Conservation (phyloP, 2,113 vertebrate species). For the Silurus meridionalis region DNA sequence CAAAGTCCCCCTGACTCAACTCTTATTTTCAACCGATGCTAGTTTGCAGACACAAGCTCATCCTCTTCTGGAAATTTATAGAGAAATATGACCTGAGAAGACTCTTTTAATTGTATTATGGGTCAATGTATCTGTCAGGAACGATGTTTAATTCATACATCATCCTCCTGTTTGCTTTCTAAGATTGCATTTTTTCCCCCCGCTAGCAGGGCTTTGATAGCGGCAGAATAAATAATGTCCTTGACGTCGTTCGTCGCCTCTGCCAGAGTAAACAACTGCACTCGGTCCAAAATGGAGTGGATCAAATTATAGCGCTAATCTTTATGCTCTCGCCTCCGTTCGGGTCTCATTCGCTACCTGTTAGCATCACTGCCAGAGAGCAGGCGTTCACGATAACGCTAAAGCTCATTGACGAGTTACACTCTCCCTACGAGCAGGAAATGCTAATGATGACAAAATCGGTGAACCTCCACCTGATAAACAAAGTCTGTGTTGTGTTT, state of each 20-base stretch:
- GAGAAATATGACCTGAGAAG: conserved; percentile 37
- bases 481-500: neutral
- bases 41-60: neutral
- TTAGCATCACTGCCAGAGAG: conserved; percentile 47
- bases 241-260: conserved; percentile 15
- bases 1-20: neutral
- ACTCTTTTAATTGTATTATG: conserved; percentile 24
- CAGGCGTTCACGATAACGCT: conserved; percentile 52
- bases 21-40: neutral
- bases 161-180: conserved; percentile 45
- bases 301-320: conserved; percentile 55
- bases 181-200: conserved; percentile 18
- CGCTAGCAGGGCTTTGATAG: conserved; percentile 20
- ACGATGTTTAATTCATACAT: conserved; percentile 51
- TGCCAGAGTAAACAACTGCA: conserved; percentile 33
- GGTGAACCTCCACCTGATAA: conserved; percentile 3
- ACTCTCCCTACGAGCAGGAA: conserved; percentile 54
- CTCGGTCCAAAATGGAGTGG: conserved; percentile 42
- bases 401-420: conserved; percentile 59
- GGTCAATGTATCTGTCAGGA: conserved; percentile 40
- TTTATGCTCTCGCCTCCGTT: conserved; percentile 47
- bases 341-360: conserved; percentile 50
- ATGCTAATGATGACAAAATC: conserved; percentile 17
- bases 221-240: conserved; percentile 29
- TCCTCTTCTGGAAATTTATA: conserved; percentile 20